A percentile compares a stretch with the other conserved stretches of the same genome.
Evolutionary conservation across 2,888 invertebrate species (phyloP).

Genomic region (Drepana falcataria): DNA sequence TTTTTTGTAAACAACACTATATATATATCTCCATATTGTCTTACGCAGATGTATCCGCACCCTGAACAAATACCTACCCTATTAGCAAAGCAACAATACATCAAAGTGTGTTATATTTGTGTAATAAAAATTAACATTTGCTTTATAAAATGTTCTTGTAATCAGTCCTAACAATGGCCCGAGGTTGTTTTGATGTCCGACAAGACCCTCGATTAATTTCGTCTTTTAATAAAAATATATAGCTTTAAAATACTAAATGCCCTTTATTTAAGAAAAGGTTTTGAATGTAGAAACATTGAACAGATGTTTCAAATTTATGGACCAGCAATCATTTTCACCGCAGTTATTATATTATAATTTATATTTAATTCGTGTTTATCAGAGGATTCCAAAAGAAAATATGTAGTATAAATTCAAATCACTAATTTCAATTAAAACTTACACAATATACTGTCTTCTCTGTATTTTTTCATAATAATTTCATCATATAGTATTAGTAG

Average conservation of each 20-base stretch:
- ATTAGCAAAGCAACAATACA: constrained; percentile 34
- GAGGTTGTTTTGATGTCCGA: constrained; percentile 69
- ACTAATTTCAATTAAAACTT: too few species aligned
- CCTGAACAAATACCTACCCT: constrained; percentile 29
- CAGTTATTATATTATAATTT: constrained; percentile 13
- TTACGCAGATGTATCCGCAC: constrained; percentile 24
- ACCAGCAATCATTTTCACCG: constrained; percentile 24
- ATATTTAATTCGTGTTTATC: too few species aligned
- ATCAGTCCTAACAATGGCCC: constrained; percentile 69
- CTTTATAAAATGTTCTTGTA: constrained; percentile 66
- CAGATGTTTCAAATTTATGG: constrained; percentile 43
- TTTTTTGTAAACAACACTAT: too few species aligned
- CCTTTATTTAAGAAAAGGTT: constrained; percentile 37
- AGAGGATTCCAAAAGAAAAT: too few species aligned
- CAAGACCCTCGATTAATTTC: constrained; percentile 69
- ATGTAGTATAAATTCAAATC: too few species aligned
- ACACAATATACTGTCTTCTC: too few species aligned
- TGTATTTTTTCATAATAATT: too few species aligned
- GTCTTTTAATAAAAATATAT: constrained; percentile 61
- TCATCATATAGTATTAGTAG: too few species aligned
- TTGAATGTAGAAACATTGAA: constrained; percentile 47
- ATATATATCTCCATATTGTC: too few species aligned
- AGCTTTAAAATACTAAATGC: constrained; percentile 36
- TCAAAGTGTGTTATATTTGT: constrained; percentile 54
- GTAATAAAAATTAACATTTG: constrained; percentile 74